Percentiles rank a stretch among this genome's conserved stretches.
phyloP scores from a whole-genome alignment of 1,140 invertebrate species.

The Penaeus chinensis region DNA sequence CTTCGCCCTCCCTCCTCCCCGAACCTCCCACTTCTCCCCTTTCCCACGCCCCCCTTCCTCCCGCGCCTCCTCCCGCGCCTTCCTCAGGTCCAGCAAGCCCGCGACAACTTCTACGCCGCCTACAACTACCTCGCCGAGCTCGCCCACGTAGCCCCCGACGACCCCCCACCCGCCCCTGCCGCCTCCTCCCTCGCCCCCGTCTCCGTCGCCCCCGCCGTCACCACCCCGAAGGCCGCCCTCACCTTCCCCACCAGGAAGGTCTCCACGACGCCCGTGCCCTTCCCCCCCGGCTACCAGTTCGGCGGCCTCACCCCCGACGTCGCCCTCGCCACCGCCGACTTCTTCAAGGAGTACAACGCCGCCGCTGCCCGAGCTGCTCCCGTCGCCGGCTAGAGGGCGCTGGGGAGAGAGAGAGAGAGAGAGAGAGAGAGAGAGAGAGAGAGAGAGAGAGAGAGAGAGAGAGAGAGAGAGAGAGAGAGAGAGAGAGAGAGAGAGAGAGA shows the following conservation, averaged over 20 bases:
- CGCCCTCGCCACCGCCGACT: slow-evolving; percentile 9
- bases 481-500: no score
- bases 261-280: background rate
- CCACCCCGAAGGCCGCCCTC: background rate
- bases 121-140: slow-evolving; percentile 34
- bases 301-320: slow-evolving; percentile 30
- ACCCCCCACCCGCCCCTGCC: background rate
- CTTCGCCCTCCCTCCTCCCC: no score
- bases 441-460: no score
- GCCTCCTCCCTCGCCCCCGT: background rate
- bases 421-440: no score
- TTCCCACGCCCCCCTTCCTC: no score
- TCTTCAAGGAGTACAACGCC: slow-evolving; percentile 23
- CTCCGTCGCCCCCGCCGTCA: background rate
- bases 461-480: no score
- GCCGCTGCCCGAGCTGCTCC: background rate
- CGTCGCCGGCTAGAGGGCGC: background rate
- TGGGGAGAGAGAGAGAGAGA: no score
- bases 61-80: background rate
- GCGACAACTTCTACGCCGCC: slow-evolving; percentile 30
- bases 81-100: slow-evolving; percentile 20
- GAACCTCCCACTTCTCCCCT: no score
- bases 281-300: slow-evolving; percentile 25
- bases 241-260: background rate
- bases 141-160: slow-evolving; percentile 27